phyloP scores from a whole-genome alignment of 2,888 invertebrate genomes.

The Drosophila multiciliata region DNA sequence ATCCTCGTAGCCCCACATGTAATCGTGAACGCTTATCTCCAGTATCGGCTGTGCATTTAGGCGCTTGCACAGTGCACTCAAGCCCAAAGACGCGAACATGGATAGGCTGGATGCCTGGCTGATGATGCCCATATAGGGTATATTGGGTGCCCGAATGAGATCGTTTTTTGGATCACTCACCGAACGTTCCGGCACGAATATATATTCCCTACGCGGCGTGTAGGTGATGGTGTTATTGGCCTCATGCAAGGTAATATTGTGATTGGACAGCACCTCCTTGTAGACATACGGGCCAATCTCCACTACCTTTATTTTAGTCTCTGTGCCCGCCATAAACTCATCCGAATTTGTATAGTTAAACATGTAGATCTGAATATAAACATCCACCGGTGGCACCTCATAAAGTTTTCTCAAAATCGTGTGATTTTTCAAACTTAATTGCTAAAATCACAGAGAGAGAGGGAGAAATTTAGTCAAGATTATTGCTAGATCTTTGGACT shows the following conservation, averaged over 20 bases:
- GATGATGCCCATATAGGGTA: slow-evolving; percentile 88
- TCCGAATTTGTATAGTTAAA: slow-evolving; percentile 93
- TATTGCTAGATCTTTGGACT: neutral
- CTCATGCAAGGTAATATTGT: slow-evolving; percentile 88
- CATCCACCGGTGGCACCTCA: slow-evolving; percentile 88
- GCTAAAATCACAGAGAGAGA: slow-evolving; percentile 59
- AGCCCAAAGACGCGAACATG: slow-evolving; percentile 86
- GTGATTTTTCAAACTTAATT: slow-evolving; percentile 85
- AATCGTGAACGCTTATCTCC: slow-evolving; percentile 88
- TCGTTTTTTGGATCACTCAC: slow-evolving; percentile 88
- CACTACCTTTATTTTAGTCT: slow-evolving; percentile 88
- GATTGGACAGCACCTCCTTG: slow-evolving; percentile 89
- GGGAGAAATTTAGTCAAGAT: neutral
- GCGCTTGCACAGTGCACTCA: slow-evolving; percentile 87
- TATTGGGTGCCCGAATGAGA: slow-evolving; percentile 88
- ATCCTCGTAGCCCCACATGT: slow-evolving; percentile 94
- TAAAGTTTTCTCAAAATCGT: slow-evolving; percentile 88
- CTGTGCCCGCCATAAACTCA: slow-evolving; percentile 88
- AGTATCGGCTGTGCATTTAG: slow-evolving; percentile 88
- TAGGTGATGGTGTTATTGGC: slow-evolving; percentile 88
- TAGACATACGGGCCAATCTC: slow-evolving; percentile 94
- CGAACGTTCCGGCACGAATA: slow-evolving; percentile 88
- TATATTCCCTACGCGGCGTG: slow-evolving; percentile 87
- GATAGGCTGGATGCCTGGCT: slow-evolving; percentile 81
- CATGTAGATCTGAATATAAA: slow-evolving; percentile 89